phyloP scores from a whole-genome alignment of 2,797 vertebrate species.

The Spea hammondii region DNA sequence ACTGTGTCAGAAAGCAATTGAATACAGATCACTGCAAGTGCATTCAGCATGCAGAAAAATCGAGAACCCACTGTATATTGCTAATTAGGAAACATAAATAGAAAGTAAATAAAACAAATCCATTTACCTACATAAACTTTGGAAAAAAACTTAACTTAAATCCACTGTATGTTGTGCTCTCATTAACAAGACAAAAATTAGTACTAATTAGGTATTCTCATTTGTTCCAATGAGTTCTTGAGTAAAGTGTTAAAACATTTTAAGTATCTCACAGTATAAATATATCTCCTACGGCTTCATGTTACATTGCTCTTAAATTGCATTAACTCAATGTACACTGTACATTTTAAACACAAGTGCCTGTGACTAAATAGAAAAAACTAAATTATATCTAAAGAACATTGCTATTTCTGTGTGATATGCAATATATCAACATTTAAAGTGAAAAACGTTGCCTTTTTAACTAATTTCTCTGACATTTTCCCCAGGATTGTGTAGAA shows the following conservation, averaged over 20 bases:
- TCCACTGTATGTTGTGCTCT: conserved; percentile 27
- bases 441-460: background rate
- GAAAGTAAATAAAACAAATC: conserved; percentile 35
- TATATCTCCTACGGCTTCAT: background rate
- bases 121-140: conserved; percentile 40
- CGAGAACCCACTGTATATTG: conserved; percentile 19
- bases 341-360: background rate
- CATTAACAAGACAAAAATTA: conserved; percentile 26
- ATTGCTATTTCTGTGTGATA: background rate
- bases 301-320: background rate
- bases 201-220: conserved; percentile 32
- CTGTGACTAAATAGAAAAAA: too few species aligned
- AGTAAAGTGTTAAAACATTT: conserved; percentile 15
- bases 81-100: conserved; percentile 48
- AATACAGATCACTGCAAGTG: conserved; percentile 36
- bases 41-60: conserved; percentile 30
- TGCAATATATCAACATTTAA: background rate
- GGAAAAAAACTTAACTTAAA: conserved; percentile 21
- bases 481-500: background rate
- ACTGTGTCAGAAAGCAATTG: conserved; percentile 38
- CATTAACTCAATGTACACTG: background rate
- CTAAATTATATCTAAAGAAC: background rate
- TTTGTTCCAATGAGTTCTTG: conserved; percentile 23
- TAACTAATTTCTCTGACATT: background rate
- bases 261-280: background rate